Base-by-base conservation (phyloP, 2,888 invertebrate genomes). In the Charanyca ferruginea region DNA sequence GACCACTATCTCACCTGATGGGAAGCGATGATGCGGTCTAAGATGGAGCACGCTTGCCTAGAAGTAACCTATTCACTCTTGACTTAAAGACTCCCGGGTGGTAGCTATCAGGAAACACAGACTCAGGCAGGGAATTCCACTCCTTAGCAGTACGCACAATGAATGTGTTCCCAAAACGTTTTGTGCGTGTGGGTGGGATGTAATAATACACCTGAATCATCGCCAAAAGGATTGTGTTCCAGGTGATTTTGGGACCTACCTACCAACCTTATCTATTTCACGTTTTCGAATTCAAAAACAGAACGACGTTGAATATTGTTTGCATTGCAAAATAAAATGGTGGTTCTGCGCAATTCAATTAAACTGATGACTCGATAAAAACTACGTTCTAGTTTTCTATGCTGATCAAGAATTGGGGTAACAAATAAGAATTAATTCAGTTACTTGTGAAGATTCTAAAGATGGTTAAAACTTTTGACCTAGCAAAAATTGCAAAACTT, bases 401-500 rank as follows among this genome's bases (percentile, higher is more conserved):
- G 48, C 57, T 60, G 60, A 57, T 52, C 25, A 41, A 62, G 18
- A 52, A 55, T 60, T 16, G 7, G 45, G 42, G 42, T 42, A 52
- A 38, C 22, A 32, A 51, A 18, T 13, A n/a, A 48, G 7, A 11
- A 9, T 9, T 16, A 49, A 59, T n/a, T 6, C 20, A 44, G 9
- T 28, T 22, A 28, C 11, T 35, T 9, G 8, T 42, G 18, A 45
- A 51, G n/a, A 42, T 42, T 20, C 9, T 47, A 53, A 23, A 20
- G 13, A 42, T 42, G 9, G 20, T 3, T 25, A 32, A 51, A 35
- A 45, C 8, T 52, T 28, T 42, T 57, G 60, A 45, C 57, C 72
- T 42, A 64, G 57, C 57, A 51, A 51, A n/a, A 38, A 52, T 54
- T 66, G 66, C 73, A 51, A 57, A 66, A 62, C 62, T 57, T 74